phyloP scores from a whole-genome alignment of 2,888 invertebrate genomes.

The Agriopis marginaria region DNA sequence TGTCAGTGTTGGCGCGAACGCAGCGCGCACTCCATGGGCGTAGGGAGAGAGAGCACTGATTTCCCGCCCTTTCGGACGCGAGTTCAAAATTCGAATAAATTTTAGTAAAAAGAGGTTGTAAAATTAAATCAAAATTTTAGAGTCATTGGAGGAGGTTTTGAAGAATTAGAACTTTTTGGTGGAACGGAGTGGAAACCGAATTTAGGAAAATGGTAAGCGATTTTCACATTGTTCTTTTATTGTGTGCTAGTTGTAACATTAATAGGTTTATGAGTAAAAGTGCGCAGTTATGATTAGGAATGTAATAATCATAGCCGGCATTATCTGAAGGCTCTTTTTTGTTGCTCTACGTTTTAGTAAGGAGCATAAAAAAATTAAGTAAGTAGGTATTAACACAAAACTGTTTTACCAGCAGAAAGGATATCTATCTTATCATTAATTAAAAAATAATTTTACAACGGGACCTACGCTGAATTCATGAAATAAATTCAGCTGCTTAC shows the following conservation, averaged over 20 bases:
- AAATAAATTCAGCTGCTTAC: too few species aligned
- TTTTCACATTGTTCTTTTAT: conserved; percentile 3
- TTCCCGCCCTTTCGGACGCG: conserved; percentile 53
- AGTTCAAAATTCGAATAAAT: conserved; percentile 39
- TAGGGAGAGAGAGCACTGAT: conserved; percentile 42
- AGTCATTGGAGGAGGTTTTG: background rate
- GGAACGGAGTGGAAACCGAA: conserved; percentile 4
- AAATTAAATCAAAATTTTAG: background rate
- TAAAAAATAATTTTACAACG: too few species aligned
- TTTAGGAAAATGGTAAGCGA: conserved; percentile 23
- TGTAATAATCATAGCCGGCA: too few species aligned
- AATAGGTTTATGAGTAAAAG: too few species aligned
- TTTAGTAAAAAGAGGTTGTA: background rate
- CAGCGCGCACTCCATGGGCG: conserved; percentile 53
- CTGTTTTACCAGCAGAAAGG: too few species aligned
- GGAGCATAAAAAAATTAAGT: too few species aligned
- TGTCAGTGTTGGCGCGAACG: conserved; percentile 75
- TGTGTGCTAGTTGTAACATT: background rate
- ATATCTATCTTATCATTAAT: too few species aligned
- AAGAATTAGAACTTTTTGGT: conserved; percentile 3
- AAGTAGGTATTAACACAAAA: too few species aligned
- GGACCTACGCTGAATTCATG: too few species aligned
- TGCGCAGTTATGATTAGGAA: too few species aligned
- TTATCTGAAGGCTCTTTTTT: too few species aligned
- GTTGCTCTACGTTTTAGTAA: too few species aligned